Conservation (phyloP, 2,797 vertebrate species). For the Dipus sagitta region DNA sequence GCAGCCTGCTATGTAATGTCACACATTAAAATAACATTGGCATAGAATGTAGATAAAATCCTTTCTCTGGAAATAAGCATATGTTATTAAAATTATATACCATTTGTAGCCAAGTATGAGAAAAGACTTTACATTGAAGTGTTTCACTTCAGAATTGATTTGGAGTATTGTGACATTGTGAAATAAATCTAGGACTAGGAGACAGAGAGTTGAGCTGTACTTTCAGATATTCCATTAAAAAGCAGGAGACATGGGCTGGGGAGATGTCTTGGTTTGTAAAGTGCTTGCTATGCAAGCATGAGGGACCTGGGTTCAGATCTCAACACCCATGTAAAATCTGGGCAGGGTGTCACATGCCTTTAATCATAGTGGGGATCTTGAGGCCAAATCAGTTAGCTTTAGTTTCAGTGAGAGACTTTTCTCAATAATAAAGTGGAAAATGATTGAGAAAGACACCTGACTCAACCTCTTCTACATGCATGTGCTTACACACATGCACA, state of each 20-base stretch:
- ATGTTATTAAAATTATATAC: slow-evolving; percentile 84
- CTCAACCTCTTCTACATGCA: too few species aligned
- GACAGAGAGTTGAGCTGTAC: slow-evolving; percentile 18
- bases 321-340: too few species aligned
- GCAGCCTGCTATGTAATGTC: slow-evolving; percentile 83
- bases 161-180: slow-evolving; percentile 67
- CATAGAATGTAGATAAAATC: slow-evolving; percentile 80
- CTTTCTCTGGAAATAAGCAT: slow-evolving; percentile 85
- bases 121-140: slow-evolving; percentile 75
- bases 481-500: too few species aligned
- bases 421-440: too few species aligned
- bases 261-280: too few species aligned
- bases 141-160: slow-evolving; percentile 62
- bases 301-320: too few species aligned
- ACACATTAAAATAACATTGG: slow-evolving; percentile 85
- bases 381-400: too few species aligned
- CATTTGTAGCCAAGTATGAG: slow-evolving; percentile 80
- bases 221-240: slow-evolving; percentile 43
- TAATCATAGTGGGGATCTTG: too few species aligned
- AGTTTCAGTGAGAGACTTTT: too few species aligned
- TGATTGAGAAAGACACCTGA: too few species aligned
- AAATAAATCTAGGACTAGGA: slow-evolving; percentile 48
- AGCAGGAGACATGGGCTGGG: not conserved
- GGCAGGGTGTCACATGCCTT: too few species aligned
- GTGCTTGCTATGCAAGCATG: too few species aligned